Conservation (phyloP, 2,888 invertebrate species). For the Noctua comes region DNA sequence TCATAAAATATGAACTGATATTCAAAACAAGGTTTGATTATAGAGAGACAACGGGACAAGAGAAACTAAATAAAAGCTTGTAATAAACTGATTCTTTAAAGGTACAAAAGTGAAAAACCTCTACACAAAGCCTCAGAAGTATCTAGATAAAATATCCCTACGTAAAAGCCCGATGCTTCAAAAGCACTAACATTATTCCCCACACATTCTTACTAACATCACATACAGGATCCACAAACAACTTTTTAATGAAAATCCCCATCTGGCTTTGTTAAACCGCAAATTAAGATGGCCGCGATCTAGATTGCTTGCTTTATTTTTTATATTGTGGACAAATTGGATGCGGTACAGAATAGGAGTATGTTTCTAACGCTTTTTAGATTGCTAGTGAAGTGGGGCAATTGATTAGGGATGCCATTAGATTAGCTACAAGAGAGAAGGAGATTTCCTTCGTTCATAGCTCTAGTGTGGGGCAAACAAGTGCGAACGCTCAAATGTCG, state of each 20-base stretch:
- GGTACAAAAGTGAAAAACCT: not conserved
- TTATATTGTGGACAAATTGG: constrained; percentile 59
- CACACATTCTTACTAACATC: constrained; percentile 38
- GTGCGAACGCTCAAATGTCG: not conserved
- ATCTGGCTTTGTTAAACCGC: constrained; percentile 62
- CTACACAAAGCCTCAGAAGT: not conserved
- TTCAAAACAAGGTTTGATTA: not conserved
- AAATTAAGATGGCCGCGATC: constrained; percentile 61
- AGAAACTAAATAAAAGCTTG: no score
- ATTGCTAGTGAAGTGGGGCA: constrained; percentile 32
- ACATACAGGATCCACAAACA: constrained; percentile 47
- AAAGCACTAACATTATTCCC: constrained; percentile 35
- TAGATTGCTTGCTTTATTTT: constrained; percentile 61
- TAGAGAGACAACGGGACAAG: no score
- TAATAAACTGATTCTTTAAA: not conserved
- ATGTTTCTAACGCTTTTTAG: constrained; percentile 30
- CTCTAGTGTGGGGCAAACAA: not conserved
- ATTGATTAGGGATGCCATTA: constrained; percentile 33
- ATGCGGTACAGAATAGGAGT: constrained; percentile 35
- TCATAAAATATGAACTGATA: not conserved
- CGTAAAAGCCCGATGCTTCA: not conserved
- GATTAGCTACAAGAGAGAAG: not conserved
- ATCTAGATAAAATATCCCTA: constrained; percentile 3
- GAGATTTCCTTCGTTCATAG: not conserved
- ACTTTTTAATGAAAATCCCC: constrained; percentile 57